Percentiles rank a stretch among this genome's conserved stretches.
phyloP scores from a whole-genome alignment of 2,113 vertebrate species.

The Xiphophorus couchianus region DNA sequence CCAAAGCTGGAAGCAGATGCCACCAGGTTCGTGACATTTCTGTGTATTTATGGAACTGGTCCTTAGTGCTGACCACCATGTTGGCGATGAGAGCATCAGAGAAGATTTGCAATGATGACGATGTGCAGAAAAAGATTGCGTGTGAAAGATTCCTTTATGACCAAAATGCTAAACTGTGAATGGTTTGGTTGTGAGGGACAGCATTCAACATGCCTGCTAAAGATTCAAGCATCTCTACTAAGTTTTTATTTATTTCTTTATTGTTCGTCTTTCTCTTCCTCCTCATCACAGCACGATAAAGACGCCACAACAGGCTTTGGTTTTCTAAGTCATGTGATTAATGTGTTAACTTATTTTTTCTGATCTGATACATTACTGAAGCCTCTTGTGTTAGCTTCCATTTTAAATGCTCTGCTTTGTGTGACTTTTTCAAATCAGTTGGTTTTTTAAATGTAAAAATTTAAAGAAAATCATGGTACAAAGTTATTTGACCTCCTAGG shows the following conservation, averaged over 20 bases:
- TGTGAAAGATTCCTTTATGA: conserved; percentile 42
- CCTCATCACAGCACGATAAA: background rate
- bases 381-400: no score
- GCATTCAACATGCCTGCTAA: conserved; percentile 36
- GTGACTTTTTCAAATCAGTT: background rate
- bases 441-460: background rate
- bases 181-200: background rate
- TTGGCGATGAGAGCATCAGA: background rate
- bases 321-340: background rate
- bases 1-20: background rate
- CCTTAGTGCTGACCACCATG: background rate
- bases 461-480: background rate
- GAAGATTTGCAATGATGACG: conserved; percentile 41
- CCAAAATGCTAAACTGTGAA: conserved; percentile 29
- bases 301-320: background rate
- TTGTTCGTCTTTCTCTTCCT: background rate
- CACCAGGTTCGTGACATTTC: background rate
- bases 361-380: background rate
- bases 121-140: conserved; percentile 3
- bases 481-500: no score
- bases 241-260: background rate
- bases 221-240: background rate
- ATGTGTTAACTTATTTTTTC: background rate
- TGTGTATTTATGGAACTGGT: conserved; percentile 6
- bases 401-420: background rate